These are phyloP conservation scores for Druon quercuslanigerum DNA, from an alignment of 1,140 invertebrate genomes.

Conservation along the genomic window DNA sequence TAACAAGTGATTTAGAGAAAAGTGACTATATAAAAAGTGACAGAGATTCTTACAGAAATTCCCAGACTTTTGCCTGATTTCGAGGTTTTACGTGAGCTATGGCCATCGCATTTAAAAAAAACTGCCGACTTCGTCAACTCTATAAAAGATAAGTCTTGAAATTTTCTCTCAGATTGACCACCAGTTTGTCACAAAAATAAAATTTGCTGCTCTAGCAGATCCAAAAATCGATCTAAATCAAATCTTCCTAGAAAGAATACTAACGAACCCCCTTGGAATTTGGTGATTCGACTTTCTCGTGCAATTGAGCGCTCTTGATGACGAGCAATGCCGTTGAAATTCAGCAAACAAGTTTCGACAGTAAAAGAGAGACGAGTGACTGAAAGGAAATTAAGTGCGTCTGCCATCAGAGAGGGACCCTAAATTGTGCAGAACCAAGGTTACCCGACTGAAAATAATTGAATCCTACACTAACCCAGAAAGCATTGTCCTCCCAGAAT, in stretches of 20 bases:
- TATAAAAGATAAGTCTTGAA: too few relatives aligned
- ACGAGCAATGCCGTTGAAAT: constrained; percentile 14
- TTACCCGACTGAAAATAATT: constrained; percentile 24
- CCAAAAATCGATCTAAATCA: not conserved
- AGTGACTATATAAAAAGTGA: too few relatives aligned
- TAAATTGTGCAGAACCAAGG: constrained; percentile 7
- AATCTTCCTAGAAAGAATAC: not conserved
- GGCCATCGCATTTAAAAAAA: too few relatives aligned
- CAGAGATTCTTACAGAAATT: too few relatives aligned
- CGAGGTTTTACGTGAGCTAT: too few relatives aligned
- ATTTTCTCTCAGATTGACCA: too few relatives aligned
- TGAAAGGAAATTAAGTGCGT: constrained; percentile 27
- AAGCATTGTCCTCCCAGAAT: constrained; percentile 21
- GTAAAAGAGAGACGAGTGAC: constrained; percentile 14
- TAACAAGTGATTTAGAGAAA: too few relatives aligned
- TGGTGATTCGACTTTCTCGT: constrained; percentile 14
- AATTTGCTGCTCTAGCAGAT: not conserved
- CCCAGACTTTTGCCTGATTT: too few relatives aligned
- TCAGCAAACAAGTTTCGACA: constrained; percentile 26
- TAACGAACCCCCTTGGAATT: constrained; percentile 22
- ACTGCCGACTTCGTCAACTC: too few relatives aligned
- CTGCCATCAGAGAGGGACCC: not conserved
- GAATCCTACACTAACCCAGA: constrained; percentile 25
- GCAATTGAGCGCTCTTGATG: constrained; percentile 15
- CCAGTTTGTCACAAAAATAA: too few relatives aligned